Evolutionary conservation across 1,140 invertebrate species (phyloP).

Genomic region (Maniola jurtina): DNA sequence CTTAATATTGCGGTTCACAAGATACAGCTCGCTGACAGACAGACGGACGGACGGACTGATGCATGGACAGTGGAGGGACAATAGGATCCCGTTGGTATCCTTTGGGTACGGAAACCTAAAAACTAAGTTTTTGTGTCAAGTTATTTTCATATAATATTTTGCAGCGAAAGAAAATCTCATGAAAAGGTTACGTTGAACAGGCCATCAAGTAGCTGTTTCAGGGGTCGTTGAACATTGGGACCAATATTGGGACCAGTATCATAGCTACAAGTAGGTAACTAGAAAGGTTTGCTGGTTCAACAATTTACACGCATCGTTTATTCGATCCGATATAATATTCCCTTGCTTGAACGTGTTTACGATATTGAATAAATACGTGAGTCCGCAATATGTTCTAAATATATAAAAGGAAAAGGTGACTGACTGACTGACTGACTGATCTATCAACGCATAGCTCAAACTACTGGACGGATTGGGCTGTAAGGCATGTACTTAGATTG

Average conservation of each 20-base stretch:
- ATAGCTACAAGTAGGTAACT: not conserved
- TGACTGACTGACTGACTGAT: too few relatives aligned
- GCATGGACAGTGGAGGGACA: too few relatives aligned
- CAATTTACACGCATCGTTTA: slow-evolving; percentile 7
- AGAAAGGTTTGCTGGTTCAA: slow-evolving; percentile 1
- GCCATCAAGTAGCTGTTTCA: not conserved
- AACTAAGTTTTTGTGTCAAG: not conserved
- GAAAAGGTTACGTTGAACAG: not conserved
- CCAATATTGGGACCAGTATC: not conserved
- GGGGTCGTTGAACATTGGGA: not conserved
- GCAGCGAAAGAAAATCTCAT: not conserved
- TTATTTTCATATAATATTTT: slow-evolving; percentile 1
- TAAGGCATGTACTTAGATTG: too few relatives aligned
- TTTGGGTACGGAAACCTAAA: too few relatives aligned
- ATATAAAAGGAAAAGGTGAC: too few relatives aligned
- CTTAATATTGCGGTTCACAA: too few relatives aligned
- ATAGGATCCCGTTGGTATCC: too few relatives aligned
- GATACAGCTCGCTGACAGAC: too few relatives aligned
- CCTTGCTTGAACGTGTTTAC: not conserved
- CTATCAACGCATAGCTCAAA: too few relatives aligned
- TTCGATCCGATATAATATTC: not conserved
- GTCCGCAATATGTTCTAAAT: not conserved
- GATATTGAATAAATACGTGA: not conserved
- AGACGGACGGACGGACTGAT: too few relatives aligned
- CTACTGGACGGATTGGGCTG: too few relatives aligned